These are phyloP conservation scores for Agonopterix heracliana DNA, from an alignment of 2,888 invertebrate species.

Conservation along the genomic window DNA sequence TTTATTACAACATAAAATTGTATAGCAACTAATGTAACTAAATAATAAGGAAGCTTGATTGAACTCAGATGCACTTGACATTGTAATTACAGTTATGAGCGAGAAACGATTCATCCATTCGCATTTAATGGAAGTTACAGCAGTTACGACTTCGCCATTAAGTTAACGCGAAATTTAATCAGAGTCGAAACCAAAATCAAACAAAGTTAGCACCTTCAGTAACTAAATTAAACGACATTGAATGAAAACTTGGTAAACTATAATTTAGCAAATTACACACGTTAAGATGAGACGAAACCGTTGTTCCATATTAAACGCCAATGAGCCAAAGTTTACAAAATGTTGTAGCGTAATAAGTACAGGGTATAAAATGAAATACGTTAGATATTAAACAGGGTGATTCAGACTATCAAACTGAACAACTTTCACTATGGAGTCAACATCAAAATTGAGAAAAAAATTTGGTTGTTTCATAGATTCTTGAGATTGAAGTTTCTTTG, in stretches of 20 bases:
- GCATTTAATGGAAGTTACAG: slow-evolving; percentile 3
- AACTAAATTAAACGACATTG: slow-evolving; percentile 1
- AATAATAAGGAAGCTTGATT: slow-evolving; percentile 1
- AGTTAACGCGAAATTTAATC: slow-evolving; percentile 5
- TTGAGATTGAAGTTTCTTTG: no score
- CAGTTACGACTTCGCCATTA: slow-evolving; percentile 6
- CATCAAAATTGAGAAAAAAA: no score
- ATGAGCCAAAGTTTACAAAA: no score
- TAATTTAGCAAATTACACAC: background rate
- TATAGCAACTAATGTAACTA: slow-evolving; percentile 1
- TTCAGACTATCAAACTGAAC: no score
- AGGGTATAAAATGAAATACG: no score
- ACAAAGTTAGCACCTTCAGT: slow-evolving; percentile 1
- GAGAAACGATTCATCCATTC: slow-evolving; percentile 4
- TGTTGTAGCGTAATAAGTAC: no score
- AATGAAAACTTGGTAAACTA: background rate
- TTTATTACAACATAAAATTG: no score
- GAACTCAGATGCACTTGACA: slow-evolving; percentile 2
- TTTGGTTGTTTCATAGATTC: no score
- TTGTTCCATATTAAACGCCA: no score
- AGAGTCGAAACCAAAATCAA: slow-evolving; percentile 1
- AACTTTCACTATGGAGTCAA: no score
- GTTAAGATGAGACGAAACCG: no score
- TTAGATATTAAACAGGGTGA: no score
- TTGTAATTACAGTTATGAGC: slow-evolving; percentile 3